Evolutionary conservation across 2,113 vertebrate genomes (phyloP), one percentile per base, ranked within the genome.

Genomic region (Aepyceros melampus): DNA sequence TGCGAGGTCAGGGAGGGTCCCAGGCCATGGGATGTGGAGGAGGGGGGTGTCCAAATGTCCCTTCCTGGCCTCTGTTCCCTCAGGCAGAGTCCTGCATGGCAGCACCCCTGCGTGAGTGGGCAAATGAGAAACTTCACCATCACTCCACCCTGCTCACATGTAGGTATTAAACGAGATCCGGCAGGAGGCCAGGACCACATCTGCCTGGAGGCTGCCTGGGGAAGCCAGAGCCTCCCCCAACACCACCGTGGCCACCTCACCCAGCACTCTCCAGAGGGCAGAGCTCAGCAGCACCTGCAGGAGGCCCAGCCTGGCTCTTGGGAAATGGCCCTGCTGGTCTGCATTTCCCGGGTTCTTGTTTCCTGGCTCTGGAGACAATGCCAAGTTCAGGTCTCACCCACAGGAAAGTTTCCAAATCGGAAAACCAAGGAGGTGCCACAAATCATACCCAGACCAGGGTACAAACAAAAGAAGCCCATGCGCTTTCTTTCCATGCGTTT

Each of bases 321-420:
- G 89, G 88, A 79, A 95, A 83, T 13, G 49, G 71, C 95, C 58
- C 64, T 56, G 5, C 45, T 76, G 93, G 81, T 49, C 86, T 91
- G 94, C 82, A 51, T 89, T 97, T 64, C 79, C 86, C 58, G 33
- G 29, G 79, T 79, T 87, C 89, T 95, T 94, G 49, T 45, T 71
- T 94, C 94, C 96, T 94, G 91, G 86, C 93, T 92, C 79, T 27
- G 33, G 56, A 96, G 79, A 98, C 89, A 94, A 97, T 47, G 55
- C 58, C 40, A 74, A 90, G 49, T 91, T 97, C 47, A 87, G 19
- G 85, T 94, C 25, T 90, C 71, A 71, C n/a, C 36, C 89, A 87
- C 6, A 40, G 93, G 87, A 58, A 94, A 87, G 47, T 94, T 95
- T 93, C 89, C 60, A 81, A 86, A 67, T 95, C 71, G 43, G 64